Evolutionary conservation across 2,888 invertebrate genomes (phyloP).

Genomic region (Eretmocerus hayati): DNA sequence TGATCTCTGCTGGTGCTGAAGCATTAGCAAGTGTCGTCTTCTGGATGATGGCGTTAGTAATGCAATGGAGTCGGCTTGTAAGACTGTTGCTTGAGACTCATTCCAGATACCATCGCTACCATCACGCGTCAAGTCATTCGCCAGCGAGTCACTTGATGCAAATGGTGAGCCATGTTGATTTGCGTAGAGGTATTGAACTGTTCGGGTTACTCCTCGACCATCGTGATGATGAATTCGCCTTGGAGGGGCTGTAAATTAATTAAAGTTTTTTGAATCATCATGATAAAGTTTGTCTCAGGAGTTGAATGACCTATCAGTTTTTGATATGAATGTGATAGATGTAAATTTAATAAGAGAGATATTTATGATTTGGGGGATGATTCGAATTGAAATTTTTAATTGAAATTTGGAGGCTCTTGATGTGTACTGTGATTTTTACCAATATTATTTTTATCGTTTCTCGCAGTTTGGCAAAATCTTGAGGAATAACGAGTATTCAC

Average conservation of each 20-base stretch:
- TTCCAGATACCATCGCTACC: conserved; percentile 86
- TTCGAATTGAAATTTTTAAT: too few relatives aligned
- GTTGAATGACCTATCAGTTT: too few relatives aligned
- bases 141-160: conserved; percentile 75
- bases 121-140: conserved; percentile 71
- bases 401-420: too few relatives aligned
- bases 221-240: neutral
- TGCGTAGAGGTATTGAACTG: conserved; percentile 24
- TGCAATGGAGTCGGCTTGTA: conserved; percentile 57
- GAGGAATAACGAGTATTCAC: too few relatives aligned
- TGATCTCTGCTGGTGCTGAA: conserved; percentile 80
- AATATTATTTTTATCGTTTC: too few relatives aligned
- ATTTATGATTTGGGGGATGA: too few relatives aligned
- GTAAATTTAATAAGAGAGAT: too few relatives aligned
- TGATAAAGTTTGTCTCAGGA: too few relatives aligned
- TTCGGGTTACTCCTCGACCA: neutral
- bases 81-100: conserved; percentile 79
- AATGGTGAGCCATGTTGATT: conserved; percentile 58
- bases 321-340: too few relatives aligned
- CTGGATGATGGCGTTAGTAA: conserved; percentile 72
- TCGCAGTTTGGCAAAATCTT: too few relatives aligned
- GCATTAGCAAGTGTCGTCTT: conserved; percentile 66
- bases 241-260: neutral
- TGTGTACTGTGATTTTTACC: too few relatives aligned
- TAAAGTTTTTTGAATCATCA: too few relatives aligned